Conservation (phyloP, 2,888 invertebrate species). For the Bibio marci region DNA sequence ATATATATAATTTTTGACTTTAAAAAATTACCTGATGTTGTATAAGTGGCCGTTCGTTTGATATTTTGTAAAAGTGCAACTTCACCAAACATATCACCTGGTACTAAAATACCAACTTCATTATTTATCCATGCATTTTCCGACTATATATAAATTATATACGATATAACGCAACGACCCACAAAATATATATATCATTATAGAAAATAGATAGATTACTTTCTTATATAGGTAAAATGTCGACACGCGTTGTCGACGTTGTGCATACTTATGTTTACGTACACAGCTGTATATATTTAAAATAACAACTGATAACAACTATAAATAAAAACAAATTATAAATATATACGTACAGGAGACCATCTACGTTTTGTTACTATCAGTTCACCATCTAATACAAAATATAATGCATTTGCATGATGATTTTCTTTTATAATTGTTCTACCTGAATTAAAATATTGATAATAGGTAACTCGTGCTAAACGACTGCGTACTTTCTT, state of each 20-base stretch:
- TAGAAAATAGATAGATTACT: too few relatives aligned
- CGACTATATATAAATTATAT: conserved; percentile 11
- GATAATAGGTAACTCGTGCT: conserved; percentile 41
- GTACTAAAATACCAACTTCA: conserved; percentile 33
- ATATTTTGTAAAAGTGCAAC: conserved; percentile 43
- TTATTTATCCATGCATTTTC: conserved; percentile 30
- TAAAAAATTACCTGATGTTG: conserved; percentile 37
- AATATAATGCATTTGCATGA: conserved; percentile 41
- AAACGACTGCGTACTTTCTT: conserved; percentile 42
- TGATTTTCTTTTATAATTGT: conserved; percentile 44
- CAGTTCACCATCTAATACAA: conserved; percentile 43
- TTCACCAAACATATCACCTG: conserved; percentile 50
- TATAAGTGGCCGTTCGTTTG: conserved; percentile 40
- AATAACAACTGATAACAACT: too few relatives aligned
- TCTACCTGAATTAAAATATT: conserved; percentile 38
- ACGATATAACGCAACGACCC: not conserved
- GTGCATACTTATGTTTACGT: too few relatives aligned
- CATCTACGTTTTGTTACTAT: conserved; percentile 14
- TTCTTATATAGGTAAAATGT: not conserved
- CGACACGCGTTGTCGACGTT: too few relatives aligned
- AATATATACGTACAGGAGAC: conserved; percentile 17
- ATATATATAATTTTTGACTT: too few relatives aligned
- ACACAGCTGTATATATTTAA: too few relatives aligned
- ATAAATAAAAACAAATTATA: too few relatives aligned
- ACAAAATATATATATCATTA: too few relatives aligned